A percentile compares a stretch with the other conserved stretches of the same genome.
phyloP scores from a whole-genome alignment of 92 coral and sea anemone genomes.

The Muricea muricata region DNA sequence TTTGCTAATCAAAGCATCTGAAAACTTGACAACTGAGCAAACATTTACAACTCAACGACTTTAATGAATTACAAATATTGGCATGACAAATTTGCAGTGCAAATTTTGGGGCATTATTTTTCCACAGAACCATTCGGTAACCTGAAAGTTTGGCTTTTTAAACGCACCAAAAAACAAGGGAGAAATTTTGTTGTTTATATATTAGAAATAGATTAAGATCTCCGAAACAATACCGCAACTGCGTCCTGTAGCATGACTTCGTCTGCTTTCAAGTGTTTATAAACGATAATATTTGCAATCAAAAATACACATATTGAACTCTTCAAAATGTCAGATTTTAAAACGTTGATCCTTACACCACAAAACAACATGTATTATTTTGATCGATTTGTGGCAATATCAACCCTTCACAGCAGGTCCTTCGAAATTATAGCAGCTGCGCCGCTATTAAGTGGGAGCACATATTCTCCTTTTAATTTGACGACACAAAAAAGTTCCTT shows the following conservation, averaged over 20 bases:
- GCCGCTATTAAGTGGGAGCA: too few species aligned
- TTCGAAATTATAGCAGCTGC: background rate
- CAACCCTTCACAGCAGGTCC: background rate
- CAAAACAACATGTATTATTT: background rate
- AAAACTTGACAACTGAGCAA: background rate
- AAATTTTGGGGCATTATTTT: background rate
- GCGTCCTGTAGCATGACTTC: background rate
- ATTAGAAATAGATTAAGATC: background rate
- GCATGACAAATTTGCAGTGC: background rate
- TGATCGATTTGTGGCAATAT: background rate
- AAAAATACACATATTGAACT: background rate
- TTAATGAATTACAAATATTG: slow-evolving; percentile 12
- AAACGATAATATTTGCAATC: background rate
- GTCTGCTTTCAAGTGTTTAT: too few species aligned
- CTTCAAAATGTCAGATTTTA: background rate
- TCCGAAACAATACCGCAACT: background rate
- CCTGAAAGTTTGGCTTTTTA: background rate
- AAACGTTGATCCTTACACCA: too few species aligned
- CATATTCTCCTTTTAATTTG: too few species aligned
- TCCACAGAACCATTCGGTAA: background rate
- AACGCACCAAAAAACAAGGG: background rate
- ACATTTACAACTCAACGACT: background rate
- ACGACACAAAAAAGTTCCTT: too few species aligned
- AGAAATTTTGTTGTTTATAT: background rate
- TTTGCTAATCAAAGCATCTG: background rate